Conservation (phyloP, 2,797 vertebrate genomes). For the Knipowitschia caucasica region DNA sequence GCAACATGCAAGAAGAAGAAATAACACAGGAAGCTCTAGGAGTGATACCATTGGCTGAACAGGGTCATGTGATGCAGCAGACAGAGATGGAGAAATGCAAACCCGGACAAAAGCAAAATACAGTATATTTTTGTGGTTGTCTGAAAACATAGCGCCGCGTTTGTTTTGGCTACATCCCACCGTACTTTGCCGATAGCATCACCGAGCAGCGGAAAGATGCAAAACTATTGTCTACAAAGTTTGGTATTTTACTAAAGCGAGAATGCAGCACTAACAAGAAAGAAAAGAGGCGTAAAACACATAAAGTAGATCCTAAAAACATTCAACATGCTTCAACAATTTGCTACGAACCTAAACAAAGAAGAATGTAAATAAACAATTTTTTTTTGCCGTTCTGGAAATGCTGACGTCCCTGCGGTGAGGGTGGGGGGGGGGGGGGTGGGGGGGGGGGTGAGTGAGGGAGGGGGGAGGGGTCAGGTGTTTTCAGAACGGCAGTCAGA, state of each 20-base stretch:
- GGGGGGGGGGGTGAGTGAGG: constrained; percentile 32
- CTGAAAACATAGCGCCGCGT: constrained; percentile 45
- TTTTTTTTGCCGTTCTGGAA: constrained; percentile 59
- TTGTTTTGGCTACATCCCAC: constrained; percentile 70
- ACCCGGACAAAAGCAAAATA: constrained; percentile 58
- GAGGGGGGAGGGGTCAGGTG: constrained; percentile 40
- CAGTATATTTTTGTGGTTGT: constrained; percentile 38
- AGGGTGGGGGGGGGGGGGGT: constrained; percentile 35
- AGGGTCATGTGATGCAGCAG: constrained; percentile 74
- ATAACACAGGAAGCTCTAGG: constrained; percentile 66
- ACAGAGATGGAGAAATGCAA: constrained; percentile 64
- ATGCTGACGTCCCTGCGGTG: constrained; percentile 40
- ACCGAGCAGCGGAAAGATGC: constrained; percentile 66
- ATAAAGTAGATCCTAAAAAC: constrained; percentile 70
- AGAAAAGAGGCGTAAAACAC: constrained; percentile 38
- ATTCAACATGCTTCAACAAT: constrained; percentile 77
- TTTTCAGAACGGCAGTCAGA: constrained; percentile 69
- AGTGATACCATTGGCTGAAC: constrained; percentile 74
- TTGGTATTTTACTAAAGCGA: constrained; percentile 59
- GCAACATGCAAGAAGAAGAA: constrained; percentile 72
- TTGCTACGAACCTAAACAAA: constrained; percentile 67
- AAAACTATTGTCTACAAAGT: constrained; percentile 65
- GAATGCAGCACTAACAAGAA: constrained; percentile 70
- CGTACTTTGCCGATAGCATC: constrained; percentile 71
- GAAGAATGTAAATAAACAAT: constrained; percentile 45